A percentile compares a stretch with the other conserved stretches of the same genome.
Conservation (phyloP, 1,140 invertebrate genomes). For the Aphelenchoides avenae region DNA sequence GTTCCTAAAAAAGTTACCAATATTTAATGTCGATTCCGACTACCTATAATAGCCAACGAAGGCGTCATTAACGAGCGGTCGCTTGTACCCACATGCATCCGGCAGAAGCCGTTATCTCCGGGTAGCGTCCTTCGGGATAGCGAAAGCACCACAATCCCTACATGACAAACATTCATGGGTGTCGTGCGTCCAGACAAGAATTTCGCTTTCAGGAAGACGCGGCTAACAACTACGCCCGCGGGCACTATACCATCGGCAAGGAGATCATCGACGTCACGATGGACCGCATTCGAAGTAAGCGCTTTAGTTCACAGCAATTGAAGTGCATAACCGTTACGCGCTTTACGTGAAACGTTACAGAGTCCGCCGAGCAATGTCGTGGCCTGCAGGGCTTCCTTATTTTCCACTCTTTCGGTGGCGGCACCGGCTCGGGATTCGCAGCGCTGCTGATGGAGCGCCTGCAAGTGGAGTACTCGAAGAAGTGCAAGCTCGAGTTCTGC, state of each 20-base stretch:
- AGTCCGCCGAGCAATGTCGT: constrained; percentile 77
- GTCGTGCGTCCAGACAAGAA: constrained; percentile 62
- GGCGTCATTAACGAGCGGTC: too few species aligned
- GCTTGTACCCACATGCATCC: constrained; percentile 65
- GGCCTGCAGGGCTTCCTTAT: constrained; percentile 77
- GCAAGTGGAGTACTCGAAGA: constrained; percentile 68
- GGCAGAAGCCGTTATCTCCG: too few species aligned
- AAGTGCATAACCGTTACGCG: too few species aligned
- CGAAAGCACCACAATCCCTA: too few species aligned
- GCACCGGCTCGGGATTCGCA: constrained; percentile 71
- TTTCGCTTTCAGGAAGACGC: constrained; percentile 69
- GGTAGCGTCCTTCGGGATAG: too few species aligned
- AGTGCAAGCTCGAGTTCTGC: constrained; percentile 70
- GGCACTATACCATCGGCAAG: constrained; percentile 66
- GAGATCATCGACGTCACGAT: constrained; percentile 61
- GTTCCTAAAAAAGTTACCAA: too few species aligned
- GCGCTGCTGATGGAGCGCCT: constrained; percentile 70
- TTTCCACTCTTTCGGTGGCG: constrained; percentile 79
- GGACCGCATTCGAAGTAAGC: constrained; percentile 45
- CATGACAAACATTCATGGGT: too few species aligned
- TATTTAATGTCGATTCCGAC: constrained; percentile 61
- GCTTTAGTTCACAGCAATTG: too few species aligned
- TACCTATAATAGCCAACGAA: too few species aligned
- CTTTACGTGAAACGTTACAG: too few species aligned
- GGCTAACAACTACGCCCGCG: constrained; percentile 66